Evolutionary conservation across 2,113 vertebrate species (phyloP), one percentile per base, ranked within the genome.

Genomic region (Prochilodus magdalenae): DNA sequence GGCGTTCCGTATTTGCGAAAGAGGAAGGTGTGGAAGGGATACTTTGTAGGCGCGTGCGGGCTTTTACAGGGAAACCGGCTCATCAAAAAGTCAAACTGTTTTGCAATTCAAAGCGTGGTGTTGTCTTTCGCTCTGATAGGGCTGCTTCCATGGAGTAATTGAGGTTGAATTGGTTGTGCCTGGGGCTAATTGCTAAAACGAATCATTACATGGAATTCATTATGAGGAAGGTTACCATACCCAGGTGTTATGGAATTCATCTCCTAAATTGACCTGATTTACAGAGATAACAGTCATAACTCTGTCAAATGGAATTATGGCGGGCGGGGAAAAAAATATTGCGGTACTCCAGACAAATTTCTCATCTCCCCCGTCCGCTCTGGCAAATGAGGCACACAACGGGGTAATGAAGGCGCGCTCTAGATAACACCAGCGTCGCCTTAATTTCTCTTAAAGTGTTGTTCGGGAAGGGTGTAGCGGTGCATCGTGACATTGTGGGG

Each of bases 181-280:
- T 85, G 82, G 87, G 90, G 93, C 91, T 93, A 92, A 93, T 92
- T 93, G 90, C 89, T 92, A 92, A 94, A 93, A 92, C 90, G 91
- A 93, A 93, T 94, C 91, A 91, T 94, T 93, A 94, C 92, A 92
- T 90, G 90, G 90, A 92, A 93, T 94, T 93, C 91, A 93, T 93
- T 93, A 93, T 86, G 89, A 90, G 87, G 90, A 86, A 82, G 85
- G 89, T 91, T 92, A 89, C 88, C 87, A 84, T 88, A 88, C 87
- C 86, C 90, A 91, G 90, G 92, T 94, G 92, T 92, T 93, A 92
- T 89, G 91, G 90, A 93, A 94, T 92, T 90, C 89, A 91, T 93
- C 91, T 93, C 89, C 91, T 87, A 90, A 93, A 92, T 91, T 93
- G 90, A 92, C 90, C 91, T 91, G 93, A 93, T 93, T 93, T 92